A percentile compares a stretch with the other conserved stretches of the same genome.
Evolutionary conservation across 2,113 vertebrate species (phyloP).

Genomic region (Gallinago undulata): DNA sequence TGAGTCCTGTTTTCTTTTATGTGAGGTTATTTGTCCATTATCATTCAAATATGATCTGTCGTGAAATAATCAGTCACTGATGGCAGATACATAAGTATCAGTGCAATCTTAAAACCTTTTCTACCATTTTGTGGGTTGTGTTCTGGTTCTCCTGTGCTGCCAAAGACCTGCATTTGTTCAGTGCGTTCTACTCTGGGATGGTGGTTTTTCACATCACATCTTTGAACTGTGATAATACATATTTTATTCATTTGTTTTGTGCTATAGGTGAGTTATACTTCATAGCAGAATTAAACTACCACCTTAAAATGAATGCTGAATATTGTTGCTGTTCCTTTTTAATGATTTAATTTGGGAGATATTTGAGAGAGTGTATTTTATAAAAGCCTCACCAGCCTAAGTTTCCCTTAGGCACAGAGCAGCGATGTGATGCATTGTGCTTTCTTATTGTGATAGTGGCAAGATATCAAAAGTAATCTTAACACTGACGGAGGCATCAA

Average conservation of each 20-base stretch:
- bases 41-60: background rate
- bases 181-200: background rate
- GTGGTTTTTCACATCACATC: background rate
- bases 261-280: background rate
- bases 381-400: background rate
- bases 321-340: background rate
- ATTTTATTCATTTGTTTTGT: background rate
- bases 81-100: fast-evolving
- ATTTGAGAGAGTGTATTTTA: background rate
- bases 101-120: background rate
- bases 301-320: background rate
- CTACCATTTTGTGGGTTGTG: background rate
- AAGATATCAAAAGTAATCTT: background rate
- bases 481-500: background rate
- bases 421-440: background rate
- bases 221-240: background rate
- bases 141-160: background rate
- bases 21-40: background rate
- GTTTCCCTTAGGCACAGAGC: background rate
- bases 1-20: background rate
- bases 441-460: background rate
- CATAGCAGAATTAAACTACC: background rate
- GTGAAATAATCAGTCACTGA: background rate
- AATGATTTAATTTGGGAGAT: background rate
- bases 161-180: background rate